A percentile compares a stretch with the other conserved stretches of the same genome.
Evolutionary conservation across 2,888 invertebrate species (phyloP).

Genomic region (Heteropelma amictum): DNA sequence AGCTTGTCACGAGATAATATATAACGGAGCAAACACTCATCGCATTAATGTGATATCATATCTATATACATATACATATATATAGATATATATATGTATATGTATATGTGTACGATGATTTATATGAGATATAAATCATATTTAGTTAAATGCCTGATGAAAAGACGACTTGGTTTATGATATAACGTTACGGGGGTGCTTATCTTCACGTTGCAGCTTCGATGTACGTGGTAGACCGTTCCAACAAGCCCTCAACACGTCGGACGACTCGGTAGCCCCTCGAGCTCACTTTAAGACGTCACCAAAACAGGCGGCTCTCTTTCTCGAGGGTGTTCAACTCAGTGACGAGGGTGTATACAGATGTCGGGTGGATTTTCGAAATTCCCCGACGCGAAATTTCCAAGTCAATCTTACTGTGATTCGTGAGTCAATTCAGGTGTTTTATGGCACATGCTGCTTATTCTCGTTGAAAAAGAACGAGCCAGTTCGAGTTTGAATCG

Average conservation of each 20-base stretch:
- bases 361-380: slow-evolving; percentile 80
- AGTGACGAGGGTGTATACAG: slow-evolving; percentile 78
- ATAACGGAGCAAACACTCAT: background rate
- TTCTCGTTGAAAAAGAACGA: too few species aligned
- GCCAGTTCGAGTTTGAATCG: too few species aligned
- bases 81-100: background rate
- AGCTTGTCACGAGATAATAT: background rate
- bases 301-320: slow-evolving; percentile 78
- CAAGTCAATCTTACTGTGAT: slow-evolving; percentile 80
- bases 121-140: slow-evolving; percentile 13
- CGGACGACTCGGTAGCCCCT: slow-evolving; percentile 79
- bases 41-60: too few species aligned
- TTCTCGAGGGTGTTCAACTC: slow-evolving; percentile 78
- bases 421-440: slow-evolving; percentile 78
- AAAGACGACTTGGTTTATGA: slow-evolving; percentile 18
- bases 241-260: slow-evolving; percentile 79
- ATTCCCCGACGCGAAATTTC: slow-evolving; percentile 80
- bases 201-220: slow-evolving; percentile 73
- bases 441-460: too few species aligned
- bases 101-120: background rate
- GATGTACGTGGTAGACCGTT: slow-evolving; percentile 79
- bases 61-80: background rate
- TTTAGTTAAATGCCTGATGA: slow-evolving; percentile 23
- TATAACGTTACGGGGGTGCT: slow-evolving; percentile 26
- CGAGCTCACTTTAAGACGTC: slow-evolving; percentile 80